These are phyloP conservation scores for Cheilosia scutellata DNA, from an alignment of 2,888 invertebrate genomes.

Conservation along the genomic window DNA sequence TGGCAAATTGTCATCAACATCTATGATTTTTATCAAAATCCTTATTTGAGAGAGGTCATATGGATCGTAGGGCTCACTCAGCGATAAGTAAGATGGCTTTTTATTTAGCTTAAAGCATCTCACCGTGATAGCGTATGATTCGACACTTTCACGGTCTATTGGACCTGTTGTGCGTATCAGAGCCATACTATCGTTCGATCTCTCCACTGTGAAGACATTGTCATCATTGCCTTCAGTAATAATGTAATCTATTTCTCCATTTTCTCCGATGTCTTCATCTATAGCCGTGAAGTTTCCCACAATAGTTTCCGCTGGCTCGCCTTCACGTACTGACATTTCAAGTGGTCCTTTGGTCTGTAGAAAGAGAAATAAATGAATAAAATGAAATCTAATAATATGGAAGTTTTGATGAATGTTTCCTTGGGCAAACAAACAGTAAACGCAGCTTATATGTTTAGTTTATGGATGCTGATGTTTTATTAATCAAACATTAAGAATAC, in stretches of 20 bases:
- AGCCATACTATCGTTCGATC: slow-evolving; percentile 88
- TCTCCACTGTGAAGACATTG: slow-evolving; percentile 86
- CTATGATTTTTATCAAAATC: slow-evolving; percentile 87
- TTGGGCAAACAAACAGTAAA: too few relatives aligned
- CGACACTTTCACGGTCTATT: slow-evolving; percentile 88
- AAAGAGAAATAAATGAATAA: slow-evolving; percentile 39
- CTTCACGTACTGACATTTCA: slow-evolving; percentile 88
- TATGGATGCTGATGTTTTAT: too few relatives aligned
- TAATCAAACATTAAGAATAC: too few relatives aligned
- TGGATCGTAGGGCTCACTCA: slow-evolving; percentile 86
- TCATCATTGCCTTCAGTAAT: slow-evolving; percentile 91
- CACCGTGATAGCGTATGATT: slow-evolving; percentile 87
- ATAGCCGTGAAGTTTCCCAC: slow-evolving; percentile 89
- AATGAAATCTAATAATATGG: not conserved
- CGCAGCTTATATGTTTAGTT: too few relatives aligned
- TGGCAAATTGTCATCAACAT: slow-evolving; percentile 91
- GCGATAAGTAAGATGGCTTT: slow-evolving; percentile 82
- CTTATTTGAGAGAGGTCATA: slow-evolving; percentile 89
- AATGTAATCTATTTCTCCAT: slow-evolving; percentile 90
- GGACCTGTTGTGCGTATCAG: slow-evolving; percentile 86
- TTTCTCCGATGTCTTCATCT: slow-evolving; percentile 90
- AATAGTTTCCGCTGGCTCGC: slow-evolving; percentile 87
- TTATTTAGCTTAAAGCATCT: slow-evolving; percentile 88
- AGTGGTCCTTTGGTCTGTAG: slow-evolving; percentile 88
- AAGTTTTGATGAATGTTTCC: too few relatives aligned